Evolutionary conservation across 1,140 invertebrate genomes (phyloP), one percentile per base, ranked within the genome.

Genomic region (Scylla paramamosain): DNA sequence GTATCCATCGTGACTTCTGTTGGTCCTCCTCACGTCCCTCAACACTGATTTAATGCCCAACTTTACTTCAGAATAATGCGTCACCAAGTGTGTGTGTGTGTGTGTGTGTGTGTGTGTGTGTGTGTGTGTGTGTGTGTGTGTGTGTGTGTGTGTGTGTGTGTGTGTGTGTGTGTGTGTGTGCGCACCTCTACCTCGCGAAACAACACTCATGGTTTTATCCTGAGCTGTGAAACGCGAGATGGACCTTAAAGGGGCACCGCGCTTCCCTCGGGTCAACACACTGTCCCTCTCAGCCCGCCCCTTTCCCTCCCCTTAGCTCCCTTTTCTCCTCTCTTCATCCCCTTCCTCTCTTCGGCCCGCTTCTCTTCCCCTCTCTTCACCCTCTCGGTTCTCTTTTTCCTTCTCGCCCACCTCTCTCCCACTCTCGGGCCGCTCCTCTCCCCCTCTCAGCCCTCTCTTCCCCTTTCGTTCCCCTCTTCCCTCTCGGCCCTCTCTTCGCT

Each of bases 101-200:
- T 88, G 87, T 88, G 87, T 88, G 87, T 88, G 87, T 88, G 29
- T 88, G 87, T 88, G 32, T 88, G 87, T 88, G 87, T 88, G 32
- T 88, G 87, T 88, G 87, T 88, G 32, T 88, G 87, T 88, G 87
- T 88, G 29, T 88, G 87, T 88, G 87, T 89, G 87, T 89, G 87
- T 89, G 87, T 89, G 87, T 89, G 87, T 89, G 87, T 89, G 87
- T 89, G 87, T 89, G 87, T 89, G 87, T 89, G 39, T 89, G 87
- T 89, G 87, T 89, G 87, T 89, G 87, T 89, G 87, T 89, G 39
- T 89, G 87, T 89, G 87, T 89, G 87, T 89, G 39, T 48, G 87
- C 1, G 87, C 12, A 39, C 86, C 45, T 87, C 31, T 0, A n/a
- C 39, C 39, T 39, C 39, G 39, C 25, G 67, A 77, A 77, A 77